These are phyloP conservation scores for Neelides sp. DNA, from an alignment of 1,140 invertebrate genomes.

Conservation along the genomic window DNA sequence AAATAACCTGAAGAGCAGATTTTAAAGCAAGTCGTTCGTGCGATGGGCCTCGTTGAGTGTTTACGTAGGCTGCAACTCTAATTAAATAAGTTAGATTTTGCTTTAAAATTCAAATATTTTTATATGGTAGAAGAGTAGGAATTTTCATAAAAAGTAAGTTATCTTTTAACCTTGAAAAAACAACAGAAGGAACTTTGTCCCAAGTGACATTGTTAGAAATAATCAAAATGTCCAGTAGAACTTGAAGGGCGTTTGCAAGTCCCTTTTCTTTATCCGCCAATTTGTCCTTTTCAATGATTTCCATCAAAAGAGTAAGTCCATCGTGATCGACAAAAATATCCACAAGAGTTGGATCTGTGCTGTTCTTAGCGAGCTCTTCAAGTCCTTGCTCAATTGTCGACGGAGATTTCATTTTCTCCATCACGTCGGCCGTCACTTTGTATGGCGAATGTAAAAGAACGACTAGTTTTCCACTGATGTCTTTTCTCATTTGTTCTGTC, in stretches of 20 bases:
- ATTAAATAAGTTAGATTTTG: background rate
- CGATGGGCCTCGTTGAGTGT: constrained; percentile 12
- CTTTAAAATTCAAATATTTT: background rate
- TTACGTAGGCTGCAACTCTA: constrained; percentile 16
- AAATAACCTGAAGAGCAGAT: constrained; percentile 20
- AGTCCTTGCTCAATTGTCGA: constrained; percentile 13
- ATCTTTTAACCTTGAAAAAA: constrained; percentile 26
- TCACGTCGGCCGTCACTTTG: constrained; percentile 24
- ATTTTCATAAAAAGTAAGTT: background rate
- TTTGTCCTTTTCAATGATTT: constrained; percentile 25
- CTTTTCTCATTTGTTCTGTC: constrained; percentile 23
- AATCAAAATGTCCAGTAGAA: constrained; percentile 22
- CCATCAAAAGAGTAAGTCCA: constrained; percentile 18
- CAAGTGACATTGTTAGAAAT: constrained; percentile 17
- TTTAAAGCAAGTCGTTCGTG: constrained; percentile 14
- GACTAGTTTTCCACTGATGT: constrained; percentile 26
- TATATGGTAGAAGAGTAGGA: background rate
- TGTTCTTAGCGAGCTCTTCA: constrained; percentile 12
- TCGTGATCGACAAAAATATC: constrained; percentile 22
- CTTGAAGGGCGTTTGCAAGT: constrained; percentile 17
- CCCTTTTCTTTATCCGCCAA: constrained; percentile 14
- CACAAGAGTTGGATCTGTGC: constrained; percentile 19
- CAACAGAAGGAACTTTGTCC: constrained; percentile 22
- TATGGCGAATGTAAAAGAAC: constrained; percentile 17
- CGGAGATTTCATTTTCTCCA: constrained; percentile 15